These are phyloP conservation scores for Cossypha niveicapilla DNA, from an alignment of 2,797 vertebrate species.

Conservation along the genomic window DNA sequence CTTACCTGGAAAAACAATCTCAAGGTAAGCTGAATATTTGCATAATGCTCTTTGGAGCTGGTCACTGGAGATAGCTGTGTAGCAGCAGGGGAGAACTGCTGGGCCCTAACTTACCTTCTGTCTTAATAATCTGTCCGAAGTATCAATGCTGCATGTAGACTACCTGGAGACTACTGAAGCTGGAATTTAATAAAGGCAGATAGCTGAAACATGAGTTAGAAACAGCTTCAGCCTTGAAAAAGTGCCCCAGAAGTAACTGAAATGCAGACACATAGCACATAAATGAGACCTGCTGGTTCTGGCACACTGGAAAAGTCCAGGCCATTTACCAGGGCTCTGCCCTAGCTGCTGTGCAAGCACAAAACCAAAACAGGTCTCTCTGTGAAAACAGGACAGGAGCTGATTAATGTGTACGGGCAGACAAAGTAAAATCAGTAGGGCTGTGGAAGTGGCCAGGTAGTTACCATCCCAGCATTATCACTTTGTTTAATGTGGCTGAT, in stretches of 20 bases:
- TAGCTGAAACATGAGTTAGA: neutral
- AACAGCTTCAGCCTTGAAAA: neutral
- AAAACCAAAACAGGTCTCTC: neutral
- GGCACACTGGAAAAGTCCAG: neutral
- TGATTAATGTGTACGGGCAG: neutral
- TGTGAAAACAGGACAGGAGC: neutral
- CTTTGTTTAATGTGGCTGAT: neutral
- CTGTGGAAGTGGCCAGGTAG: neutral
- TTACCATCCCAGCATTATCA: neutral
- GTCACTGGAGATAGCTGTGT: neutral
- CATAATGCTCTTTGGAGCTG: neutral
- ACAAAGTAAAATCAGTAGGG: neutral
- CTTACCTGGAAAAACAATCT: conserved; percentile 45
- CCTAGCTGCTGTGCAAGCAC: neutral
- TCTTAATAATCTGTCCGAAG: neutral
- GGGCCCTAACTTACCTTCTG: neutral
- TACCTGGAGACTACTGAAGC: neutral
- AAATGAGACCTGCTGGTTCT: neutral
- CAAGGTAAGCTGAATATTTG: conserved; percentile 9
- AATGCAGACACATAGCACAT: fast-evolving
- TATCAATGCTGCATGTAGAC: neutral
- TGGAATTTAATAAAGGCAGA: neutral
- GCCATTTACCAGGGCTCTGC: neutral
- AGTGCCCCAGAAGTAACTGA: neutral
- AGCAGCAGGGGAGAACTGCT: neutral